phyloP scores from a whole-genome alignment of 2,113 vertebrate species.

The Riparia riparia region DNA sequence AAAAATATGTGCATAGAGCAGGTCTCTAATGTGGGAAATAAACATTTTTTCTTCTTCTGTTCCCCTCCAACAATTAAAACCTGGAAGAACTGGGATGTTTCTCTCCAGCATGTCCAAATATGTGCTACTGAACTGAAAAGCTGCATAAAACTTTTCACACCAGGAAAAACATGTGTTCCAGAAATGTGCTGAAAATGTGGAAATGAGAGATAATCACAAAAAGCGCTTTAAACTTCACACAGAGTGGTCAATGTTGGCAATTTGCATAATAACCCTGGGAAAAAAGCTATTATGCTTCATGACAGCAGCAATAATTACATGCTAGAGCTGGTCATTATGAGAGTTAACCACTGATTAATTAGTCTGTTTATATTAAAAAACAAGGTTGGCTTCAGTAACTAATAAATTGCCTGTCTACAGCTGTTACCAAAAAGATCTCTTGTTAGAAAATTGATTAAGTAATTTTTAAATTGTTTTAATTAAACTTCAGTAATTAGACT shows the following conservation, averaged over 20 bases:
- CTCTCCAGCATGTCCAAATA: neutral
- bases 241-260: conserved; percentile 23
- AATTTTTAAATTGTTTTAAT: conserved; percentile 70
- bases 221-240: neutral
- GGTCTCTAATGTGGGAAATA: neutral
- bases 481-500: conserved; percentile 36
- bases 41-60: neutral
- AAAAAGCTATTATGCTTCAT: neutral
- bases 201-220: neutral
- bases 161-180: neutral
- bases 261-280: conserved; percentile 35
- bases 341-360: conserved; percentile 69
- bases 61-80: neutral
- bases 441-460: conserved; percentile 65
- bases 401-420: conserved; percentile 55
- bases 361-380: conserved; percentile 61
- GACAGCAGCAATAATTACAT: conserved; percentile 15
- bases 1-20: neutral
- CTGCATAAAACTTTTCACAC: neutral
- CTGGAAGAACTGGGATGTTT: neutral
- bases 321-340: conserved; percentile 21
- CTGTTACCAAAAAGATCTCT: conserved; percentile 53
- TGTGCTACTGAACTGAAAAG: neutral
- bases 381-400: conserved; percentile 36
- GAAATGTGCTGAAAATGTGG: neutral